Evolutionary conservation across 2,888 invertebrate genomes (phyloP).

Genomic region (Agapetus fuscipes): DNA sequence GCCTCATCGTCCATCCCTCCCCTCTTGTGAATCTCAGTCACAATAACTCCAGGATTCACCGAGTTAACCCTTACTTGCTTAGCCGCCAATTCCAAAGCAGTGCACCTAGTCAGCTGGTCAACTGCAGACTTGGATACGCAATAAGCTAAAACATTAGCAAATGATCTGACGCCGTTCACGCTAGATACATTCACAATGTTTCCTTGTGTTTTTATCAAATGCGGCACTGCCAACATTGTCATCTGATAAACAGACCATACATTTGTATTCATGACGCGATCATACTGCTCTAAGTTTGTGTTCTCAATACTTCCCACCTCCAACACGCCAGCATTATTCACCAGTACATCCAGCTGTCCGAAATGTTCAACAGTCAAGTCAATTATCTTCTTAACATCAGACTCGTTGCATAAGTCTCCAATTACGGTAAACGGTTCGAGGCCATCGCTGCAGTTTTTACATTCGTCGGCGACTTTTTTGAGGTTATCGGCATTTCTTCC

Average conservation of each 20-base stretch:
- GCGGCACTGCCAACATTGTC: conserved; percentile 42
- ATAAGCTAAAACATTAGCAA: conserved; percentile 56
- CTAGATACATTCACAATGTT: conserved; percentile 50
- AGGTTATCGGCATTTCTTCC: conserved; percentile 48
- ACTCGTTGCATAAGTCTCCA: conserved; percentile 29
- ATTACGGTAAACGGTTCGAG: conserved; percentile 23
- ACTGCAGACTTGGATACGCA: conserved; percentile 61
- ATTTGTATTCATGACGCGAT: conserved; percentile 45
- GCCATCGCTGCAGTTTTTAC: conserved; percentile 13
- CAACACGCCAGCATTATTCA: conserved; percentile 46
- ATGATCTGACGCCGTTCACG: conserved; percentile 54
- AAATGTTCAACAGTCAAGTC: conserved; percentile 30
- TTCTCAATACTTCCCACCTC: conserved; percentile 40
- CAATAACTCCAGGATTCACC: conserved; percentile 60
- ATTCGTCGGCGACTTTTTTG: conserved; percentile 26
- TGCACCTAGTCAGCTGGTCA: conserved; percentile 62
- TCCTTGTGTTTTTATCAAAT: conserved; percentile 36
- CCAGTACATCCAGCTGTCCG: conserved; percentile 31
- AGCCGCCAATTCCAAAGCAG: conserved; percentile 52
- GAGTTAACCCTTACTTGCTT: conserved; percentile 53
- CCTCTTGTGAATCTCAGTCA: conserved; percentile 55
- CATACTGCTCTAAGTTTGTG: conserved; percentile 43
- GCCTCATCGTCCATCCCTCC: conserved; percentile 53
- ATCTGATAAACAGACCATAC: conserved; percentile 31
- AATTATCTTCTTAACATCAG: conserved; percentile 29